Evolutionary conservation across 2,888 invertebrate genomes (phyloP).

Genomic region (Pachycephus smyrnensis): DNA sequence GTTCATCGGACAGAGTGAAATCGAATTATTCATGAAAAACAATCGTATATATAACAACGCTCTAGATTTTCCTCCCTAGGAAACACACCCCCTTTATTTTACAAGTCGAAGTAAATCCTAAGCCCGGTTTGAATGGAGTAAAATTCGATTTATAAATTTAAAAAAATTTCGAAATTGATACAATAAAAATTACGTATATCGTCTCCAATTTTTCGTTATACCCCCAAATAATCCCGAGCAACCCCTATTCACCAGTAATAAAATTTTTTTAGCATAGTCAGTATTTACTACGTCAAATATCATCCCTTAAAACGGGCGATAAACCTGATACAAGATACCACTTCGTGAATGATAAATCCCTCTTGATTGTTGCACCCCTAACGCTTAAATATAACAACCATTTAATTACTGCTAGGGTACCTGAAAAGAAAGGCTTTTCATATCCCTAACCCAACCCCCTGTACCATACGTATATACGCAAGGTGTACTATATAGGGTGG

Average conservation of each 20-base stretch:
- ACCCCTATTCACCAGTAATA: background rate
- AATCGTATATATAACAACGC: background rate
- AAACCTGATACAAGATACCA: background rate
- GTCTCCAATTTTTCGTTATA: rapidly evolving
- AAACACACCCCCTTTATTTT: too few relatives aligned
- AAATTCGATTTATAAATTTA: too few relatives aligned
- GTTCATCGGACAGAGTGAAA: background rate
- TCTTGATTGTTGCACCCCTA: background rate
- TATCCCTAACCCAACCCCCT: background rate
- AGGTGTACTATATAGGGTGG: background rate
- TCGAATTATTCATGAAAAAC: conserved; percentile 6
- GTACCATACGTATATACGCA: background rate
- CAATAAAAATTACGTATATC: background rate
- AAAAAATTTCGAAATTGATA: too few relatives aligned
- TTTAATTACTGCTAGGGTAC: background rate
- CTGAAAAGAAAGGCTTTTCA: background rate
- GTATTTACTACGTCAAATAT: background rate
- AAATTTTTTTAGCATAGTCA: background rate
- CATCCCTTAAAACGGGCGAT: background rate
- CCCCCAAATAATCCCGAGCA: too few relatives aligned
- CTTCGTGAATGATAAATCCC: background rate
- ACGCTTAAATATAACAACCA: background rate
- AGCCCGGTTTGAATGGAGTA: too few relatives aligned
- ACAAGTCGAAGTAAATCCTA: too few relatives aligned
- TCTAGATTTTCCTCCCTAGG: too few relatives aligned